Evolutionary conservation across 2,113 vertebrate species (phyloP), one percentile per base, ranked within the genome.

Genomic region (Silurus meridionalis): DNA sequence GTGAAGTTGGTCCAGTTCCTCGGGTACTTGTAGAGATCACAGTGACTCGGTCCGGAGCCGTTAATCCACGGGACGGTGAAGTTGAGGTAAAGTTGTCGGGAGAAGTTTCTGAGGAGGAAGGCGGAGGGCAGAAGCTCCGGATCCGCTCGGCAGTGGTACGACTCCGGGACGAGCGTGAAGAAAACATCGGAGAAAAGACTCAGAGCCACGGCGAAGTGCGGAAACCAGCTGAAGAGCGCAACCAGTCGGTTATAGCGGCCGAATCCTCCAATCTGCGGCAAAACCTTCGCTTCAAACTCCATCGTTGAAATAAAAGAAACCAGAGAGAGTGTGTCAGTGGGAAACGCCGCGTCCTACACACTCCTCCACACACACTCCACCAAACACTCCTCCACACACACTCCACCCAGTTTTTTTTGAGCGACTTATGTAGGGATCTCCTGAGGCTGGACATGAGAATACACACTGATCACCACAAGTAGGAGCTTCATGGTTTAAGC

Each of bases 141-240:
- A 85, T 96, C 96, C 3, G 94, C 92, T 5, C 80, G 92, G 90
- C 96, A 96, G 91, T 93, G 95, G 89, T 94, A 96, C 0, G 89
- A 85, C 48, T 94, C 92, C 3, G 95, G 96, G 6, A 90, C 89
- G 5, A 92, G 83, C 0, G 92, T 94, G 89, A 92, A 94, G 17
- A 96, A 94, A 14, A 93, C 78, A 88, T 95, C 93, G 64, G 92
- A 94, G 75, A 94, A 93, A 14, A 95, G 89, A 6, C 94, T 95
- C 66, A 96, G 79, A 58, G 93, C 95, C 87, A 96, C 93, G 0
- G 92, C 95, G 75, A 95, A 92, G 91, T 92, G 92, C 0, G 95
- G 96, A n/a, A 95, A 90, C 95, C 95, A 96, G 69, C 92, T 94
- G 86, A 94, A 95, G 0, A 92, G 83, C 0, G 94, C 93, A 63